phyloP scores from a whole-genome alignment of 1,140 invertebrate genomes.

The Hetaerina americana region DNA sequence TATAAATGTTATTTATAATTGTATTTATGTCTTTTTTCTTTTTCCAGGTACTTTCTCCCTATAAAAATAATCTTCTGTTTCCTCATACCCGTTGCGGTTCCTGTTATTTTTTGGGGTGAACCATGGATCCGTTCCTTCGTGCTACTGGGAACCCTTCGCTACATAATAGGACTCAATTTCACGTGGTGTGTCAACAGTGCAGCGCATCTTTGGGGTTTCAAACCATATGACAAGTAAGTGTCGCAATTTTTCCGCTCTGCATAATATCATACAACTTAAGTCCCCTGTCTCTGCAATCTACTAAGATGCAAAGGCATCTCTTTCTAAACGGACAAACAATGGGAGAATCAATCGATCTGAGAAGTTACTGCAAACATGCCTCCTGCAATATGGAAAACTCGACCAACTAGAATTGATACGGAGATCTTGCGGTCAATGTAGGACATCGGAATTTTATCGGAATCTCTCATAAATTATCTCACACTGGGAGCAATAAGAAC shows the following conservation, averaged over 20 bases:
- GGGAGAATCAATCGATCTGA: too few relatives aligned
- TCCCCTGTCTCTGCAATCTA: conserved; percentile 75
- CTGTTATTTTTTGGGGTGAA: conserved; percentile 39
- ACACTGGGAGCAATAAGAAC: too few relatives aligned
- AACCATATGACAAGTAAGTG: conserved; percentile 15
- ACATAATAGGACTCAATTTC: conserved; percentile 23
- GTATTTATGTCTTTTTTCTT: too few relatives aligned
- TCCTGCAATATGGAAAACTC: too few relatives aligned
- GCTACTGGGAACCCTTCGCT: conserved; percentile 6
- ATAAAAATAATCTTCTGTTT: conserved; percentile 62
- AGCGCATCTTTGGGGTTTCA: conserved; percentile 31
- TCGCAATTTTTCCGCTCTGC: conserved; percentile 66
- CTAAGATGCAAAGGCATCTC: too few relatives aligned
- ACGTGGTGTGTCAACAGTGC: conserved; percentile 38
- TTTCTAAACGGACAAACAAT: too few relatives aligned
- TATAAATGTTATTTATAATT: too few relatives aligned
- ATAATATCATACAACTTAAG: conserved; percentile 74
- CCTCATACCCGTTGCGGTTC: conserved; percentile 40
- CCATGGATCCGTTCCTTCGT: conserved; percentile 9
- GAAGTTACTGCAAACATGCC: too few relatives aligned
- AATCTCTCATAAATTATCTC: too few relatives aligned
- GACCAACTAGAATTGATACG: too few relatives aligned
- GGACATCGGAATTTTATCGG: too few relatives aligned
- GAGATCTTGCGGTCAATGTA: too few relatives aligned
- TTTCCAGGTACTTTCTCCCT: background rate